Percentiles rank a stretch among this genome's conserved stretches.
Evolutionary conservation across 2,113 vertebrate species (phyloP).

Genomic region (Equus przewalskii): DNA sequence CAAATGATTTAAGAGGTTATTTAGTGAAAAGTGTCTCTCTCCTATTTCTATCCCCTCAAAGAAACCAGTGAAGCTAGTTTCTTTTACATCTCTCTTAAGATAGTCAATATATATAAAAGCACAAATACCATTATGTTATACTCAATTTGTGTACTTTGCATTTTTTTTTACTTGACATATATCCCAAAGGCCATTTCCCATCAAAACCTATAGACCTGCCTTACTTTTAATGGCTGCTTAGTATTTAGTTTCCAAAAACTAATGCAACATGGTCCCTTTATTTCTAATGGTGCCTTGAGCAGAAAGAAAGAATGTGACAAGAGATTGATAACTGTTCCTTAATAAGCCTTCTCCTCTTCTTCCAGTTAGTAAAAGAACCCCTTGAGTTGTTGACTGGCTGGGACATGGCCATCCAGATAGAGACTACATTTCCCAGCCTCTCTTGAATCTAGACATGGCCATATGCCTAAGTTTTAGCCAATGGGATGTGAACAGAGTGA

Average conservation of each 20-base stretch:
- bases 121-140: neutral
- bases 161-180: neutral
- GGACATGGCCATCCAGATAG: neutral
- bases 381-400: neutral
- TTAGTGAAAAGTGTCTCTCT: neutral
- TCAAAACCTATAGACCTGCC: neutral
- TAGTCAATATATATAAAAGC: neutral
- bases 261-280: neutral
- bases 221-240: neutral
- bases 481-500: neutral
- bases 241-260: neutral
- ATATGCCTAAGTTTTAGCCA: neutral
- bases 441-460: neutral
- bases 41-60: neutral
- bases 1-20: slow-evolving; percentile 11
- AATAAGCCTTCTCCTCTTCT: neutral
- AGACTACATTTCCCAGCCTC: neutral
- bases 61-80: neutral
- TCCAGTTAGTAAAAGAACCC: neutral
- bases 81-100: neutral
- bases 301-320: neutral
- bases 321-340: neutral
- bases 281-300: neutral
- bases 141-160: neutral
- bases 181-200: neutral